These are phyloP conservation scores for Isoperla grammatica DNA, from an alignment of 2,888 invertebrate genomes.

Conservation along the genomic window DNA sequence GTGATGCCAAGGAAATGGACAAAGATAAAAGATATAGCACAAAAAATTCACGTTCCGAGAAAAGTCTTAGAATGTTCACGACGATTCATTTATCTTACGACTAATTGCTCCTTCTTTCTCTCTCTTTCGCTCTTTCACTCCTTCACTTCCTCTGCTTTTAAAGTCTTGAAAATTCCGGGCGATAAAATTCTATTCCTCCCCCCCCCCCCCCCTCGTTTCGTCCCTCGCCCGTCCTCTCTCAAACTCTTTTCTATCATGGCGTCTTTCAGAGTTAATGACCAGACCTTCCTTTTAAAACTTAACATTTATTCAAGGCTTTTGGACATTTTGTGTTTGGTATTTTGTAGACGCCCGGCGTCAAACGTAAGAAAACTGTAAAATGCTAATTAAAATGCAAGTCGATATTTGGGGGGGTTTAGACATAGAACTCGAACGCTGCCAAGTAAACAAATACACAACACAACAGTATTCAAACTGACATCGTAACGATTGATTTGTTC, in stretches of 20 bases:
- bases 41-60: constrained; percentile 8
- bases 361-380: too few relatives aligned
- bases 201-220: background rate
- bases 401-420: too few relatives aligned
- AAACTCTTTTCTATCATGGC: constrained; percentile 17
- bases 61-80: constrained; percentile 21
- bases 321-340: background rate
- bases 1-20: constrained; percentile 16
- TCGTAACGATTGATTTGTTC: too few relatives aligned
- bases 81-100: constrained; percentile 29
- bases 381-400: too few relatives aligned
- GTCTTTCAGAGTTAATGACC: constrained; percentile 13
- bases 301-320: background rate
- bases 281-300: constrained; percentile 1
- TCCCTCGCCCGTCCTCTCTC: background rate
- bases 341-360: too few relatives aligned
- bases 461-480: too few relatives aligned
- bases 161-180: constrained; percentile 17
- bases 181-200: constrained; percentile 14
- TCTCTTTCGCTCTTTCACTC: constrained; percentile 22
- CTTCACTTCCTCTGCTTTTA: constrained; percentile 15
- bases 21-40: constrained; percentile 17
- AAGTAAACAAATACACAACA: too few relatives aligned
- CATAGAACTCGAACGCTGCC: too few relatives aligned
- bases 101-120: constrained; percentile 28